Conservation (phyloP, 2,797 vertebrate genomes). For the Nyctalus aviator region DNA sequence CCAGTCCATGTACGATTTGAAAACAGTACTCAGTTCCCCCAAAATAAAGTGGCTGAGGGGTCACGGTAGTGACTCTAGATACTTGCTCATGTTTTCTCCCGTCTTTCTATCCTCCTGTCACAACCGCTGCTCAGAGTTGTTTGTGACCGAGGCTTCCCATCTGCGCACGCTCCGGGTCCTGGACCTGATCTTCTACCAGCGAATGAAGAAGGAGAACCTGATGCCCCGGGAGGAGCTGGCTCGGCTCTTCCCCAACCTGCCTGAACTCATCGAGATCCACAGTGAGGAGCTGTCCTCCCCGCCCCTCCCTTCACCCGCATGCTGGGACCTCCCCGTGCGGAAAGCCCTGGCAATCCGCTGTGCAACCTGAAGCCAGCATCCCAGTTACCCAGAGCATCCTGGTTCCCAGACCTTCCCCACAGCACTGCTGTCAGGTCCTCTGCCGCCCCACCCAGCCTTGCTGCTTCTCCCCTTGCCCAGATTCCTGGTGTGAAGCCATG, state of each 20-base stretch:
- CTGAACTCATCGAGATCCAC: constrained; percentile 94
- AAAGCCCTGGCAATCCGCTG: fast-evolving
- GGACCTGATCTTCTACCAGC: constrained; percentile 95
- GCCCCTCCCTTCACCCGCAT: neutral
- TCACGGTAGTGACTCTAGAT: neutral
- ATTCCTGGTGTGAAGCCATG: constrained; percentile 95
- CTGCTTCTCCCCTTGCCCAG: constrained; percentile 83
- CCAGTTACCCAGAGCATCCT: neutral
- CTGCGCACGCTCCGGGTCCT: constrained; percentile 93
- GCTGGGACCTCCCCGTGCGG: neutral
- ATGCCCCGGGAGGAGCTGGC: constrained; percentile 92
- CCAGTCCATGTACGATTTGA: neutral
- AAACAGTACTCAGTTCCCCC: neutral
- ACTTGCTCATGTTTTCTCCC: neutral
- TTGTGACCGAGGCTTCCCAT: constrained; percentile 94
- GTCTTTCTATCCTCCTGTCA: neutral
- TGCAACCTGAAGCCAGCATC: neutral
- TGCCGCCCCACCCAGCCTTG: neutral
- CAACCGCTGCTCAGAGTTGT: constrained; percentile 89
- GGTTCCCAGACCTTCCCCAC: neutral
- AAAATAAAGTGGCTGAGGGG: neutral
- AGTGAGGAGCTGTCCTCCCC: constrained; percentile 87
- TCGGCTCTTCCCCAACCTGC: constrained; percentile 95
- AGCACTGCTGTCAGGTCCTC: neutral
- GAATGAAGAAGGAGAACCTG: constrained; percentile 92